These are phyloP conservation scores for Sphenodon punctatus DNA, from an alignment of 2,797 vertebrate genomes.

Conservation along the genomic window DNA sequence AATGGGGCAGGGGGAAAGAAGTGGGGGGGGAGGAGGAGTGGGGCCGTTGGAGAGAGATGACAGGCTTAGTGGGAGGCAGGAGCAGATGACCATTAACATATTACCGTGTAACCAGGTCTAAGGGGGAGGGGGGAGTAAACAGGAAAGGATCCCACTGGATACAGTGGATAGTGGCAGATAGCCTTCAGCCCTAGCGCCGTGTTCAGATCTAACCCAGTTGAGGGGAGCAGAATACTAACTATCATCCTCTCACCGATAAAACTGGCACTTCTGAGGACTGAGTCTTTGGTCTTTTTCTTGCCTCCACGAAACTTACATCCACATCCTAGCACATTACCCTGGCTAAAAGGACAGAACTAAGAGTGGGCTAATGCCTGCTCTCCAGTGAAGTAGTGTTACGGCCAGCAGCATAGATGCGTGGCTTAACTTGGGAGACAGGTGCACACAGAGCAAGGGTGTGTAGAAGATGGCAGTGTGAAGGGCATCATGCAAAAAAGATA, in stretches of 20 bases:
- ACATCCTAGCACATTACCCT: neutral
- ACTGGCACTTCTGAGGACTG: neutral
- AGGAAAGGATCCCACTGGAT: too few relatives aligned
- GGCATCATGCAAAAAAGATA: conserved; percentile 15
- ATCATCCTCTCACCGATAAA: neutral
- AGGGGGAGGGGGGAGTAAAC: too few relatives aligned
- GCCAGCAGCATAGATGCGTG: conserved; percentile 29
- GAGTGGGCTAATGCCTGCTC: conserved; percentile 39
- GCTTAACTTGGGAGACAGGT: conserved; percentile 61
- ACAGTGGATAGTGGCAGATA: too few relatives aligned
- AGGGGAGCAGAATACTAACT: too few relatives aligned
- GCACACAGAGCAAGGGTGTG: conserved; percentile 33
- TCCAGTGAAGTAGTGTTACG: conserved; percentile 35
- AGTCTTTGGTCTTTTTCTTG: neutral
- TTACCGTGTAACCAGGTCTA: too few relatives aligned
- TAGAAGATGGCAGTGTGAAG: conserved; percentile 16
- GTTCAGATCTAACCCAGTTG: too few relatives aligned
- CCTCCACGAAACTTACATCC: neutral
- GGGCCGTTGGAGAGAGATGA: too few relatives aligned
- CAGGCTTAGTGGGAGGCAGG: too few relatives aligned
- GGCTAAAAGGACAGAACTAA: neutral
- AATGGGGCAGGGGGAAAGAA: too few relatives aligned
- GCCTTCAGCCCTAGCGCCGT: too few relatives aligned
- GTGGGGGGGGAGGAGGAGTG: too few relatives aligned
- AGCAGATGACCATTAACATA: too few relatives aligned